These are phyloP conservation scores for Adelognathus sp. DNA, from an alignment of 2,888 invertebrate species.

Conservation along the genomic window DNA sequence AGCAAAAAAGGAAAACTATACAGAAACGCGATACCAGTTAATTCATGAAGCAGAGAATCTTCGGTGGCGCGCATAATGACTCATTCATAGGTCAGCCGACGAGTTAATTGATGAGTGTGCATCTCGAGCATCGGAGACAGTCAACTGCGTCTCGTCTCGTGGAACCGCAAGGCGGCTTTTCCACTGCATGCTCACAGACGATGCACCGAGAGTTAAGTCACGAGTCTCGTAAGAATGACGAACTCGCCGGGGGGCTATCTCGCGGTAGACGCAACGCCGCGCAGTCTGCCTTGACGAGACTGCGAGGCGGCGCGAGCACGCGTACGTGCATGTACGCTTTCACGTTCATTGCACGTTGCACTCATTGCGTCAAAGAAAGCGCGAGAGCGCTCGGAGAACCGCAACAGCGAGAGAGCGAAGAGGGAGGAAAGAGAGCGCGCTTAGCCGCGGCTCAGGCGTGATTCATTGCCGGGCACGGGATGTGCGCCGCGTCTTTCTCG, in stretches of 20 bases:
- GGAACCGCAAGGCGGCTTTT: not conserved
- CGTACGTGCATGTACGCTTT: too few species aligned
- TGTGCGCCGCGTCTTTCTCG: slow-evolving; percentile 26
- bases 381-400: slow-evolving; percentile 18
- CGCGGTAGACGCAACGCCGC: slow-evolving; percentile 68
- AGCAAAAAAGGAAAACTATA: too few species aligned
- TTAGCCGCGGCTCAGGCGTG: too few species aligned
- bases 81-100: not conserved
- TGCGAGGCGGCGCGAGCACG: slow-evolving; percentile 72
- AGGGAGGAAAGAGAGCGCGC: not conserved
- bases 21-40: not conserved
- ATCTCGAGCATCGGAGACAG: not conserved
- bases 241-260: slow-evolving; percentile 16
- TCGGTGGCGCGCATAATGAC: not conserved
- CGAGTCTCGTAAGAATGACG: slow-evolving; percentile 29
- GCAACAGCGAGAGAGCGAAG: not conserved
- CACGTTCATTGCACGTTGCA: slow-evolving; percentile 22
- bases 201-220: slow-evolving; percentile 23
- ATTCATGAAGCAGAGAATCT: not conserved
- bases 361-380: slow-evolving; percentile 51
- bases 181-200: not conserved
- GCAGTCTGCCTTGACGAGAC: slow-evolving; percentile 79
- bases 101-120: not conserved
- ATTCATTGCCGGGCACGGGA: slow-evolving; percentile 54
- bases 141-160: not conserved